These are phyloP conservation scores for Sebastes itinus DNA, from an alignment of 2,797 vertebrate genomes.

Conservation along the genomic window DNA sequence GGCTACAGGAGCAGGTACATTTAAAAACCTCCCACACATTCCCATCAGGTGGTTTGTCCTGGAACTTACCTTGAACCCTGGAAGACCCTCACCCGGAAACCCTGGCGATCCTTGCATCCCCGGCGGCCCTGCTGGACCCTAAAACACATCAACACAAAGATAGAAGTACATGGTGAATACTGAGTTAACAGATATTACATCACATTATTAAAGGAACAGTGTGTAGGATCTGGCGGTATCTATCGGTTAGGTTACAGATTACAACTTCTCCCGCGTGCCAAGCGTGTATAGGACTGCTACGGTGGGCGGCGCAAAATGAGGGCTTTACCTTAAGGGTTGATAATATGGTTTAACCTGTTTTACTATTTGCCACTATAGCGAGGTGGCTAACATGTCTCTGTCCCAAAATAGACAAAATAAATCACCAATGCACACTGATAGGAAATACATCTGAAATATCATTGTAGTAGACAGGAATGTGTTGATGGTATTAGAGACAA, in stretches of 20 bases:
- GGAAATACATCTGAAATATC: neutral
- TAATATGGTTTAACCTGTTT: neutral
- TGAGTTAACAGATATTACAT: neutral
- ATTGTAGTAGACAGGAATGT: neutral
- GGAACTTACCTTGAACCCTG: constrained; percentile 84
- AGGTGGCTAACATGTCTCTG: neutral
- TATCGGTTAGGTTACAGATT: no score
- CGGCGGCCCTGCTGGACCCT: constrained; percentile 84
- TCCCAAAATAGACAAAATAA: neutral
- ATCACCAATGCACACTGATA: neutral
- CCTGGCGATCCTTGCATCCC: constrained; percentile 86
- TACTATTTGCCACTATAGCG: neutral
- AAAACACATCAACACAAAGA: constrained; percentile 13
- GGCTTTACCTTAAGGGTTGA: neutral
- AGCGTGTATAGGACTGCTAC: no score
- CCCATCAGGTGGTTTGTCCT: neutral
- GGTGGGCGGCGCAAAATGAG: rapidly evolving
- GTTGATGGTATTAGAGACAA: neutral
- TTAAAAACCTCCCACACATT: neutral
- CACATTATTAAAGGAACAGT: no score
- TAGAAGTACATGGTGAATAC: neutral
- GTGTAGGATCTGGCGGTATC: no score
- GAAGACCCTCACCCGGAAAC: constrained; percentile 84
- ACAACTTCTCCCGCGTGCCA: no score
- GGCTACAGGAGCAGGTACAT: neutral